These are phyloP conservation scores for Xanthorhoe spadicearia DNA, from an alignment of 2,888 invertebrate genomes.

Conservation along the genomic window DNA sequence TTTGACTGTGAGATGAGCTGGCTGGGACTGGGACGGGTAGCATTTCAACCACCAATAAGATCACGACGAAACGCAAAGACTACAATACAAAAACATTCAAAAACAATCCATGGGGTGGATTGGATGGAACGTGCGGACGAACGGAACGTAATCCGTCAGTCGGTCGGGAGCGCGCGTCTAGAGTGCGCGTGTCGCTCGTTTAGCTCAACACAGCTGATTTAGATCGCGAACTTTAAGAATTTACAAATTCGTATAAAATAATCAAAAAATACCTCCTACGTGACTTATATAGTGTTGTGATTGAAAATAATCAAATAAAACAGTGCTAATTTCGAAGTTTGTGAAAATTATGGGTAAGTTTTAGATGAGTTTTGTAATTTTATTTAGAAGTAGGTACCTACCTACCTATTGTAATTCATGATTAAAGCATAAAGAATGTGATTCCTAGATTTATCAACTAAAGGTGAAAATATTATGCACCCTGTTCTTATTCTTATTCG, in stretches of 20 bases:
- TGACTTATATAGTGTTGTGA: constrained; percentile 58
- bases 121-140: constrained; percentile 36
- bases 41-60: constrained; percentile 25
- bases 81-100: constrained; percentile 43
- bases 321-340: constrained; percentile 52
- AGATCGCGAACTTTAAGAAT: constrained; percentile 66
- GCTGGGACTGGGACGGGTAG: too few species aligned
- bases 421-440: too few species aligned
- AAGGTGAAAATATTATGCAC: too few species aligned
- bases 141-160: constrained; percentile 63
- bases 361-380: constrained; percentile 4
- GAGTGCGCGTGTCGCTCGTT: constrained; percentile 54
- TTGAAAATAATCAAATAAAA: constrained; percentile 42
- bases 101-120: constrained; percentile 43
- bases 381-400: background rate
- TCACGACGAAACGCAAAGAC: constrained; percentile 17
- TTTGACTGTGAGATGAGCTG: background rate
- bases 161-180: constrained; percentile 61
- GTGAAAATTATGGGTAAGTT: constrained; percentile 67
- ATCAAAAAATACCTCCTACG: constrained; percentile 42
- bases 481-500: background rate
- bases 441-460: too few species aligned
- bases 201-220: constrained; percentile 63
- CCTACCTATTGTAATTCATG: background rate
- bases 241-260: constrained; percentile 53